phyloP scores from a whole-genome alignment of 2,888 invertebrate genomes.

The Nipponacmea schrenckii region DNA sequence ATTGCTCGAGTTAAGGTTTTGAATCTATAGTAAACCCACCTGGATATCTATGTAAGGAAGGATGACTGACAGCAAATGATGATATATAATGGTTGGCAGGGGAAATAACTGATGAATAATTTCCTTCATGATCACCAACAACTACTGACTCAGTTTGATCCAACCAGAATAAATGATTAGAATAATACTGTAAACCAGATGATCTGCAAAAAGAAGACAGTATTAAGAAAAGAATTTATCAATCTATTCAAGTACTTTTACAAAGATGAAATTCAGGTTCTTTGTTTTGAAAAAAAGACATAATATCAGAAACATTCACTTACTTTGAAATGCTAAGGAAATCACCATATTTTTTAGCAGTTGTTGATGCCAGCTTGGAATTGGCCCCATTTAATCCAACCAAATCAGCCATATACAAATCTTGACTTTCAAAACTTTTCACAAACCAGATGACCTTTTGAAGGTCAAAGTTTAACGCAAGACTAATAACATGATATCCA shows the following conservation, averaged over 20 bases:
- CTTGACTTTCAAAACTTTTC: slow-evolving; percentile 50
- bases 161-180: slow-evolving; percentile 85
- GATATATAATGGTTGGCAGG: slow-evolving; percentile 62
- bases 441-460: slow-evolving; percentile 81
- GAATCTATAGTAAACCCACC: slow-evolving; percentile 65
- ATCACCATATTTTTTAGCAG: slow-evolving; percentile 41
- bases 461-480: slow-evolving; percentile 81
- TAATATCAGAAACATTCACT: slow-evolving; percentile 20
- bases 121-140: slow-evolving; percentile 80
- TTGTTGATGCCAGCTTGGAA: slow-evolving; percentile 30
- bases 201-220: slow-evolving; percentile 39
- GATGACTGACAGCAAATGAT: slow-evolving; percentile 80
- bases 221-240: not conserved
- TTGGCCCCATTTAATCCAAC: slow-evolving; percentile 31
- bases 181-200: slow-evolving; percentile 76
- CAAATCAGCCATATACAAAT: slow-evolving; percentile 50
- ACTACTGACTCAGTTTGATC: slow-evolving; percentile 79
- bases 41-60: slow-evolving; percentile 72
- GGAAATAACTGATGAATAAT: slow-evolving; percentile 77
- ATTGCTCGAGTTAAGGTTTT: no score
- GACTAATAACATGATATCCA: slow-evolving; percentile 79
- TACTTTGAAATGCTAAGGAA: slow-evolving; percentile 51
- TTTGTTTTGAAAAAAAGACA: not conserved
- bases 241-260: not conserved
- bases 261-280: not conserved